Conservation (phyloP, 1,140 invertebrate genomes). For the Colletes gigas region DNA sequence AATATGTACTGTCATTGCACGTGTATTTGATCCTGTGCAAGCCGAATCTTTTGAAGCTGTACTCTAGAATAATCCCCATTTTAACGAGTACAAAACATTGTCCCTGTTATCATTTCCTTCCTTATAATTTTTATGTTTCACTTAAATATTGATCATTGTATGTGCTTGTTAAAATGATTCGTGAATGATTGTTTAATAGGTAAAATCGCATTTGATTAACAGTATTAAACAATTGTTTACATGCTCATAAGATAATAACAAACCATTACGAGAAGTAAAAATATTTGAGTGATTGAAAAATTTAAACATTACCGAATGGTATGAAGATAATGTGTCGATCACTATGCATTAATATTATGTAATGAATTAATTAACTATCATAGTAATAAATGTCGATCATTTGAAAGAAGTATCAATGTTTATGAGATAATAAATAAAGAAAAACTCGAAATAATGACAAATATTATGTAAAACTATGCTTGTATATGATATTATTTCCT, state of each 20-base stretch:
- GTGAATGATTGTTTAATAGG: slow-evolving; percentile 57
- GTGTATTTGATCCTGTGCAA: slow-evolving; percentile 53
- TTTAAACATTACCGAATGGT: slow-evolving; percentile 45
- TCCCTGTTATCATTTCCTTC: slow-evolving; percentile 54
- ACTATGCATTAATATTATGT: slow-evolving; percentile 67
- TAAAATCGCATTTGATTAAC: slow-evolving; percentile 13
- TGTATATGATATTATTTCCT: slow-evolving; percentile 76
- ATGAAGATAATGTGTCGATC: slow-evolving; percentile 50
- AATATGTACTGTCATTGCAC: slow-evolving; percentile 55
- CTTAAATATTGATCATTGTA: slow-evolving; percentile 58
- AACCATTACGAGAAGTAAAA: slow-evolving; percentile 44
- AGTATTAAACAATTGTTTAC: slow-evolving; percentile 50
- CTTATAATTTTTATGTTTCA: slow-evolving; percentile 54
- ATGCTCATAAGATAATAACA: slow-evolving; percentile 26
- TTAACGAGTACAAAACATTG: slow-evolving; percentile 67
- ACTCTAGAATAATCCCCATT: slow-evolving; percentile 46
- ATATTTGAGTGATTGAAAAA: slow-evolving; percentile 53
- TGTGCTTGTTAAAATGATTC: slow-evolving; percentile 48
- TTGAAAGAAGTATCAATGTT: slow-evolving; percentile 47
- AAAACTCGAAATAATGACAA: slow-evolving; percentile 67
- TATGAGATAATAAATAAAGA: slow-evolving; percentile 62
- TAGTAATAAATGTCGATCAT: slow-evolving; percentile 62
- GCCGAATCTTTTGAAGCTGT: slow-evolving; percentile 44
- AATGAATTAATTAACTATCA: slow-evolving; percentile 64
- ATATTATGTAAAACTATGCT: slow-evolving; percentile 75